Evolutionary conservation across 2,797 vertebrate genomes (phyloP).

Genomic region (Onychomys arenicola): DNA sequence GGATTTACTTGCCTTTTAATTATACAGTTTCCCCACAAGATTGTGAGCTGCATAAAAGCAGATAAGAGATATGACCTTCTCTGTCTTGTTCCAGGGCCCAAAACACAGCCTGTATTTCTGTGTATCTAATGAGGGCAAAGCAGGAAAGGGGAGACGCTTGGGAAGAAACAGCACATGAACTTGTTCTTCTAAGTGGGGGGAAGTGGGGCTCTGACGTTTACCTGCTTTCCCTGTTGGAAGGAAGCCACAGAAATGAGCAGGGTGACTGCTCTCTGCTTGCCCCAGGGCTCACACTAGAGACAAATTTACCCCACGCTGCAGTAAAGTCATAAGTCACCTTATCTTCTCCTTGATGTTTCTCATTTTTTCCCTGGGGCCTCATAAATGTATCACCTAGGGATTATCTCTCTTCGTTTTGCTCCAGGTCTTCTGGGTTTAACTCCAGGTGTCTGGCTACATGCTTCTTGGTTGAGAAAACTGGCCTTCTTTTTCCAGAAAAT

Average conservation of each 20-base stretch:
- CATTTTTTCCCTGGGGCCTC: background rate
- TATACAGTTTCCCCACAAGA: constrained; percentile 14
- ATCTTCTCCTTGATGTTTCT: background rate
- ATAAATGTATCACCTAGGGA: background rate
- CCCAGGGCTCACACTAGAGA: background rate
- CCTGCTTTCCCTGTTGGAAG: background rate
- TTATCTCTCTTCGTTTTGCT: constrained; percentile 48
- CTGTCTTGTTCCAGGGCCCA: background rate
- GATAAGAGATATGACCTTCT: constrained; percentile 53
- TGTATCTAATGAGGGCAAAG: background rate
- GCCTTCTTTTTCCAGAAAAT: constrained; percentile 50
- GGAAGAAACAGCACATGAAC: background rate
- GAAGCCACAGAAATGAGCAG: background rate
- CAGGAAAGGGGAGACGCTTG: background rate
- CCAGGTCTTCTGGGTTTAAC: constrained; percentile 23
- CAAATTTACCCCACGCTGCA: background rate
- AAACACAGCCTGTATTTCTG: background rate
- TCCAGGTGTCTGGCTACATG: background rate
- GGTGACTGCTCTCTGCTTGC: background rate
- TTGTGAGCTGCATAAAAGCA: background rate
- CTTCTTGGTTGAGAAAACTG: constrained; percentile 28
- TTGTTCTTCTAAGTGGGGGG: background rate
- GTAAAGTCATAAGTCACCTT: background rate
- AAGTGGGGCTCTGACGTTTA: background rate
- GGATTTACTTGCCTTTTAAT: constrained; percentile 61